phyloP scores from a whole-genome alignment of 2,113 vertebrate species.

The Grallaria varia region DNA sequence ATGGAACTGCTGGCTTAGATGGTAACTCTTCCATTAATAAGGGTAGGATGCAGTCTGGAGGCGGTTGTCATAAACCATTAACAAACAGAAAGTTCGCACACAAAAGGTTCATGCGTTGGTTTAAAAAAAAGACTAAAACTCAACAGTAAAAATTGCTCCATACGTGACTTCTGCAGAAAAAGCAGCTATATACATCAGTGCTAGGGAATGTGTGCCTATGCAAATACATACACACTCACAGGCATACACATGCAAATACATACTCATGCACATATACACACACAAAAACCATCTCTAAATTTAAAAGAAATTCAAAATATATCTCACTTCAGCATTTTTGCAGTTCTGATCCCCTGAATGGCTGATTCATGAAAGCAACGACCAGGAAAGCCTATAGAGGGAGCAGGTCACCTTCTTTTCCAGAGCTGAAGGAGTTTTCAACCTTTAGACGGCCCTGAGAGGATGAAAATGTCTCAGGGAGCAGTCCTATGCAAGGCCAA shows the following conservation, averaged over 20 bases:
- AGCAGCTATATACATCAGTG: background rate
- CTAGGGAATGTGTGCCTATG: background rate
- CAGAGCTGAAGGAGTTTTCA: background rate
- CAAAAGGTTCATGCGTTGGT: background rate
- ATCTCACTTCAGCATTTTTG: background rate
- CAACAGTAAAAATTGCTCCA: background rate
- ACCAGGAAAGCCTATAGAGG: slow-evolving; percentile 35
- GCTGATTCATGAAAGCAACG: background rate
- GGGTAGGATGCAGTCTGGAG: background rate
- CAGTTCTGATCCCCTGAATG: background rate
- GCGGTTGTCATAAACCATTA: background rate
- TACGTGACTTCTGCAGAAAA: background rate
- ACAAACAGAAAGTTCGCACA: background rate
- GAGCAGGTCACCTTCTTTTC: slow-evolving; percentile 17
- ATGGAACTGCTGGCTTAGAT: background rate
- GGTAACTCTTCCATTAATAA: background rate
- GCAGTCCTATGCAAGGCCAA: background rate
- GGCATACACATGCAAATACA: background rate
- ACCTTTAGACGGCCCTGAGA: background rate
- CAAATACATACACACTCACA: accelerated
- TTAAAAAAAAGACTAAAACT: background rate
- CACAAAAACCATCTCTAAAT: background rate
- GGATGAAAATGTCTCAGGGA: background rate
- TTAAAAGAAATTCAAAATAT: background rate
- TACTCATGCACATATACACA: background rate